Conservation (phyloP, 2,888 invertebrate species). For the Celastrina argiolus region DNA sequence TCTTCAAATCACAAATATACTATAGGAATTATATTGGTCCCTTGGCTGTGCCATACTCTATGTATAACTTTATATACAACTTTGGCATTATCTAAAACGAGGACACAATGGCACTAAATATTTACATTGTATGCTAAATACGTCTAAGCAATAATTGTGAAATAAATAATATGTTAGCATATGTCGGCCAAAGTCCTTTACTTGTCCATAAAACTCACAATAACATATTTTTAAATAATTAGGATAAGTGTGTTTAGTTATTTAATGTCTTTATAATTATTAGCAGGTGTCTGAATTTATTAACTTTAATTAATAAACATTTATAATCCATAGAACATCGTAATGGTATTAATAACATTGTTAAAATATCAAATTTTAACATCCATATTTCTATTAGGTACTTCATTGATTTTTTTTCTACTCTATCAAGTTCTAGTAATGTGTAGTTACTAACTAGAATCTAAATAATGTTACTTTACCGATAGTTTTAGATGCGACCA, state of each 20-base stretch:
- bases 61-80: conserved; percentile 54
- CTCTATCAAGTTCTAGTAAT: background rate
- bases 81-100: conserved; percentile 69
- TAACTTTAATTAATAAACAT: background rate
- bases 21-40: conserved; percentile 3
- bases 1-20: conserved; percentile 8
- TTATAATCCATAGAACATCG: background rate
- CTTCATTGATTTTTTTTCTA: background rate
- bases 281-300: background rate
- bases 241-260: background rate
- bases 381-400: too few species aligned
- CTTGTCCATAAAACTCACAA: background rate
- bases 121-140: conserved; percentile 40
- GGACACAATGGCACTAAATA: conserved; percentile 43
- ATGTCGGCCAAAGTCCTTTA: conserved; percentile 11
- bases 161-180: conserved; percentile 8
- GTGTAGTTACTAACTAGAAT: too few species aligned
- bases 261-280: background rate
- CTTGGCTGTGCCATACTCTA: conserved; percentile 14
- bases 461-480: background rate
- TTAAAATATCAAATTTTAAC: too few species aligned
- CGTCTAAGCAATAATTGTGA: conserved; percentile 16
- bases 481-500: background rate
- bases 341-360: background rate
- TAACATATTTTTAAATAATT: background rate